These are phyloP conservation scores for Salminus brasiliensis DNA, from an alignment of 2,113 vertebrate species.

Conservation along the genomic window DNA sequence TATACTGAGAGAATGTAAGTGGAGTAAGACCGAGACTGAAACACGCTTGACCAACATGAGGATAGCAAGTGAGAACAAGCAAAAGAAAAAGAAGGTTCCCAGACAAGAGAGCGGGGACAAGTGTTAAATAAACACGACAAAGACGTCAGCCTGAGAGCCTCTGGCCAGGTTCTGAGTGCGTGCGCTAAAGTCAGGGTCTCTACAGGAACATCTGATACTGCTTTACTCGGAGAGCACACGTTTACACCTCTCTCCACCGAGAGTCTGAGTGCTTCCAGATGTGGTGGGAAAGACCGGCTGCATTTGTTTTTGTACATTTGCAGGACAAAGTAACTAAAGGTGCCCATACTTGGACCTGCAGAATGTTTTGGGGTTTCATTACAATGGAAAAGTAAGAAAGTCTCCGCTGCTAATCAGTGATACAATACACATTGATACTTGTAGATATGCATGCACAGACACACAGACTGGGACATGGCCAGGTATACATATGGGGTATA, in stretches of 20 bases:
- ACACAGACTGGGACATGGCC: too few relatives aligned
- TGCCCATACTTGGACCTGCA: too few relatives aligned
- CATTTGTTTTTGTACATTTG: background rate
- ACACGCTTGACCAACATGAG: background rate
- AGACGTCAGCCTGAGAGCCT: constrained; percentile 3
- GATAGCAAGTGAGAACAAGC: background rate
- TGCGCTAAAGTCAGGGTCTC: background rate
- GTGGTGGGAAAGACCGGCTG: background rate
- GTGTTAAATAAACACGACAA: constrained; percentile 24
- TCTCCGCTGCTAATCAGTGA: too few relatives aligned
- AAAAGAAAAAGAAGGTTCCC: background rate
- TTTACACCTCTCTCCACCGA: constrained; percentile 32
- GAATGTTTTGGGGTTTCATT: too few relatives aligned
- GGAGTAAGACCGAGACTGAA: too few relatives aligned
- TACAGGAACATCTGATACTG: constrained; percentile 27
- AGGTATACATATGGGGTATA: too few relatives aligned
- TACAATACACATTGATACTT: too few relatives aligned
- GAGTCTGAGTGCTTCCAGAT: constrained; percentile 35
- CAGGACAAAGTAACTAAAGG: background rate
- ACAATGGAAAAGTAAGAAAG: too few relatives aligned
- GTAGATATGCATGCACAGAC: too few relatives aligned
- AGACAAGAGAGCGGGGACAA: background rate
- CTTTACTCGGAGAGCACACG: constrained; percentile 8
- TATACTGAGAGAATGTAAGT: too few relatives aligned
- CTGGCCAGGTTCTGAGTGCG: background rate